Percentiles rank a stretch among this genome's conserved stretches.
These are phyloP conservation scores for Toxonevra muliebris DNA, from an alignment of 2,888 invertebrate species.

Conservation along the genomic window DNA sequence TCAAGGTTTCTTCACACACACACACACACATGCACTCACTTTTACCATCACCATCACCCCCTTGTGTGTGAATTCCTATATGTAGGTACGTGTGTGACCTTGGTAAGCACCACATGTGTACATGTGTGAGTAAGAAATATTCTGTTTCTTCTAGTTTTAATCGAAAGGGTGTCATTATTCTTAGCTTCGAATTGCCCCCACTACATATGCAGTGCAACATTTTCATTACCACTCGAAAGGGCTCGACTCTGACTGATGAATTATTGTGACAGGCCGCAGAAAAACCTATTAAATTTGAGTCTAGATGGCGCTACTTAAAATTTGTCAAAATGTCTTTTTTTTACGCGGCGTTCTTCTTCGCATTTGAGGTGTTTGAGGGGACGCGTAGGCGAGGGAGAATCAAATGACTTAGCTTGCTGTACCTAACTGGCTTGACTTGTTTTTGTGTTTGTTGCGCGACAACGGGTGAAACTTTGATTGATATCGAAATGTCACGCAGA, in stretches of 20 bases:
- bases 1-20: background rate
- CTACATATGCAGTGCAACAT: constrained; percentile 1
- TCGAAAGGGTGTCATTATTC: constrained; percentile 32
- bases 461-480: constrained; percentile 60
- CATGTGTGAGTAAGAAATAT: constrained; percentile 4
- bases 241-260: constrained; percentile 54
- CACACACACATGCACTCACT: background rate
- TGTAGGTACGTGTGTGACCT: constrained; percentile 20
- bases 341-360: constrained; percentile 21
- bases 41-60: too few species aligned
- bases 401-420: constrained; percentile 13
- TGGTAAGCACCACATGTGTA: constrained; percentile 14
- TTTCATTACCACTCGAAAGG: constrained; percentile 5
- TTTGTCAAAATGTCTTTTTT: constrained; percentile 61
- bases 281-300: constrained; percentile 57
- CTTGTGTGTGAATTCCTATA: too few species aligned
- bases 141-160: constrained; percentile 13
- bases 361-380: constrained; percentile 14
- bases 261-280: constrained; percentile 58
- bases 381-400: background rate
- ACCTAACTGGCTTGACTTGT: constrained; percentile 20
- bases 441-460: constrained; percentile 12
- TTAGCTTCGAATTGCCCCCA: background rate
- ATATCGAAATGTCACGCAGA: constrained; percentile 61
- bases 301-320: constrained; percentile 59